These are phyloP conservation scores for Limulus polyphemus DNA, from an alignment of 2,888 invertebrate genomes.

Conservation along the genomic window DNA sequence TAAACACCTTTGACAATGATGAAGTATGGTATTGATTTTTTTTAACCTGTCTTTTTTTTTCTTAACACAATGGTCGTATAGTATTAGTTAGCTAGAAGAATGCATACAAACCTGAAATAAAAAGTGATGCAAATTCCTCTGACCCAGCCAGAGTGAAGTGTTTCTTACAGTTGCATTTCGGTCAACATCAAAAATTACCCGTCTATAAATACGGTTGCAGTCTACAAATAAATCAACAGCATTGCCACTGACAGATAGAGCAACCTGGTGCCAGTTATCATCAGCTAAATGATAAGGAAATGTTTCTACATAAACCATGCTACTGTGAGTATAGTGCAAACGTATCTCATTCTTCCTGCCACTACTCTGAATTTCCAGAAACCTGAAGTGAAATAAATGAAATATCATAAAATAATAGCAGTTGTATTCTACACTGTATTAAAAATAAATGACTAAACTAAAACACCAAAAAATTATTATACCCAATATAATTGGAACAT, in stretches of 20 bases:
- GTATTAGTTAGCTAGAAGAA: too few species aligned
- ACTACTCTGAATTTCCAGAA: constrained; percentile 81
- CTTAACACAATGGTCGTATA: too few species aligned
- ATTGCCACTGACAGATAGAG: constrained; percentile 67
- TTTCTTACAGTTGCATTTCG: constrained; percentile 42
- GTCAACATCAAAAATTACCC: constrained; percentile 54
- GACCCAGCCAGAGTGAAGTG: constrained; percentile 70
- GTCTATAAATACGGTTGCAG: constrained; percentile 71
- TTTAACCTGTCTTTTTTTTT: too few species aligned
- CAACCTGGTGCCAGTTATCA: constrained; percentile 72
- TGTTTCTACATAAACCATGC: constrained; percentile 60
- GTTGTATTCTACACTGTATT: too few species aligned
- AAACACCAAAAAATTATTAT: too few species aligned
- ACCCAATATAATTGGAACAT: too few species aligned
- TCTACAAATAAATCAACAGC: constrained; percentile 66
- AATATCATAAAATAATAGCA: too few species aligned
- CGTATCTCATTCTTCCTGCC: constrained; percentile 74
- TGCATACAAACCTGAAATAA: constrained; percentile 60
- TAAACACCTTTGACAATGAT: too few species aligned
- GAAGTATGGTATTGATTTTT: too few species aligned
- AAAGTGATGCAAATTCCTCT: constrained; percentile 70
- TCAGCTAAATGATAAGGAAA: constrained; percentile 78
- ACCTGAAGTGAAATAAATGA: constrained; percentile 44
- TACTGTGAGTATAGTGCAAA: constrained; percentile 53
- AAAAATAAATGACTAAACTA: too few species aligned